Evolutionary conservation across 2,888 invertebrate species (phyloP).

Genomic region (Alcis repandata): DNA sequence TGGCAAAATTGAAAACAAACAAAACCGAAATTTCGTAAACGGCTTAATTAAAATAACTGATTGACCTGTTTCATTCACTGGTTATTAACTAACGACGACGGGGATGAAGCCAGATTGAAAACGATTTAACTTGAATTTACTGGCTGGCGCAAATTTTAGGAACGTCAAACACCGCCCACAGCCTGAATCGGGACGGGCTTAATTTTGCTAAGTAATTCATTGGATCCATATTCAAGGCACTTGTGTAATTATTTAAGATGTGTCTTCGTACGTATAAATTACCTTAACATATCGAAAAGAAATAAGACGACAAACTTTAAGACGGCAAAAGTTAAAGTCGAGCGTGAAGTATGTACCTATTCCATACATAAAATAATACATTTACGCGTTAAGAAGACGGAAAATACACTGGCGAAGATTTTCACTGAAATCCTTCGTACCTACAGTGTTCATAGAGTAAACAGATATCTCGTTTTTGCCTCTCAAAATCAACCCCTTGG

Average conservation of each 20-base stretch:
- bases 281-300: too few relatives aligned
- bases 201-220: too few relatives aligned
- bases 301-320: too few relatives aligned
- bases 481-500: constrained; percentile 30
- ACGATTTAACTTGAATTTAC: too few relatives aligned
- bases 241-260: too few relatives aligned
- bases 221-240: too few relatives aligned
- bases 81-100: constrained; percentile 10
- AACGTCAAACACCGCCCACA: too few relatives aligned
- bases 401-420: constrained; percentile 18
- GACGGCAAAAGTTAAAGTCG: neutral
- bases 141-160: too few relatives aligned
- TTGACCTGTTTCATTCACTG: constrained; percentile 26
- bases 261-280: too few relatives aligned
- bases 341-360: neutral
- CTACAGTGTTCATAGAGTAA: constrained; percentile 19
- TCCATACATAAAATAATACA: neutral
- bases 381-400: constrained; percentile 5
- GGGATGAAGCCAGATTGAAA: neutral
- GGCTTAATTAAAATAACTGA: constrained; percentile 23
- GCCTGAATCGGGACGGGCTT: too few relatives aligned
- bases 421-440: constrained; percentile 14
- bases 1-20: too few relatives aligned
- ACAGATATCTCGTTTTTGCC: constrained; percentile 22
- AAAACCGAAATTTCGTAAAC: neutral